Evolutionary conservation across 2,113 vertebrate species (phyloP), one percentile per base, ranked within the genome.

Genomic region (Scytalopus superciliaris): DNA sequence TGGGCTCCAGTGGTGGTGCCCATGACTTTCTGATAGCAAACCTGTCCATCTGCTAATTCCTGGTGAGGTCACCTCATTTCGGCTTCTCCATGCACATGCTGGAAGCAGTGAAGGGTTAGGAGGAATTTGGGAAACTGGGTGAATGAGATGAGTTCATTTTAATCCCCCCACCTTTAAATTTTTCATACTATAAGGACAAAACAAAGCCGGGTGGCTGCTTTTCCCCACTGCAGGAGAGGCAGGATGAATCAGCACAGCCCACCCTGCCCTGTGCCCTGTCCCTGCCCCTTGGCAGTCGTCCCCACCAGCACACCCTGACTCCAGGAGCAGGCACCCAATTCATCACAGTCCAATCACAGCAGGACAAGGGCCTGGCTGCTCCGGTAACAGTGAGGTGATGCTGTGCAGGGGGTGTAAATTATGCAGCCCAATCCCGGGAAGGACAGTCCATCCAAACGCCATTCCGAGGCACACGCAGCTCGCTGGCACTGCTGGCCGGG

Each of bases 391-490:
- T 17, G 78, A 95, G 70, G 87, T 77, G 87, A 27, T 50, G 82
- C 72, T 78, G 82, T 75, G 81, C 63, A 7, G 81, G 85, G 76
- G n/a, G 85, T 89, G 87, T 94, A 79, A 96, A 95, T 96, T 78
- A 88, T 87, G 84, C 74, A 84, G 86, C 75, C 76, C 33, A 89
- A 63, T 55, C 56, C 77, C 12, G 7, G 42, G 31, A 83, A 96
- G 87, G 79, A 8, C 91, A 94, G 85, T 96, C 84, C 68, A 97
- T 96, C 90, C 90, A 96, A 97, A 84, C 93, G 84, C 94, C 95
- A 57, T 94, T 93, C 93, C 63, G 8, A 7, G 37, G 45, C 14
- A 10, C 13, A 37, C 62, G n/a, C 33, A 37, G 55, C 72, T 39
- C 22, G 14, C 80, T 88, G 95, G 74, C 89, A 87, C 68, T 45